Base-by-base conservation (phyloP, 1,140 invertebrate genomes). In the Rhyacophila brunnea region DNA sequence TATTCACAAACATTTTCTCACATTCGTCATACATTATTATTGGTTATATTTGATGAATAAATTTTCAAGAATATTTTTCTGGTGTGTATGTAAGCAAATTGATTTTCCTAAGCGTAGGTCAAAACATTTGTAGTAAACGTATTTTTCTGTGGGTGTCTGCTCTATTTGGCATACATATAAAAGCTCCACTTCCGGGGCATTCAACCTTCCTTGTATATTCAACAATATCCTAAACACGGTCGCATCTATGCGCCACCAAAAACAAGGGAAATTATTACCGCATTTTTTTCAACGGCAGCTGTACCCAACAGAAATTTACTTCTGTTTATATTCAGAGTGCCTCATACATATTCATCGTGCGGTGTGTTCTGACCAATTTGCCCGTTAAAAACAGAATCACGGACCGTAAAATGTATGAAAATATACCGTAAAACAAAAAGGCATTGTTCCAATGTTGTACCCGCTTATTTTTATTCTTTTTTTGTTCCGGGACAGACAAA, bases 381-480 rank as follows among this genome's bases (percentile, higher is more conserved):
- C 62, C 62, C 62, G 62, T 64, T 64, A 60, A 64, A n/a, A 64
- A 64, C 62, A 60, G 62, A 64, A 60, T 58, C 62, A 64, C 62
- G 58, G 62, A 64, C 62, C 62, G 62, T 64, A 60, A 64, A 64
- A 64, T 64, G 62, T 64, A 64, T 64, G 62, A 64, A 64, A 64
- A 64, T 64, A 64, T 64, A 64, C 62, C 57, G 62, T 64, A 64
- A 64, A 64, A 64, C 58, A 64, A 64, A 64, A 64, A 64, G 62
- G 62, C 62, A 64, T 64, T 64, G 62, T 64, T 64, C 50, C 62
- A 49, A 28, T 40, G 52, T 55, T 55, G 62, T 64, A 64, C 62
- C 62, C 56, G 62, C 52, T 64, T 64, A 64, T 64, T 64, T 64
- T 64, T 59, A 46, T 64, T 64, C 59, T 64, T 64, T 64, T 64